Evolutionary conservation across 2,888 invertebrate genomes (phyloP).

Genomic region (Celastrina argiolus): DNA sequence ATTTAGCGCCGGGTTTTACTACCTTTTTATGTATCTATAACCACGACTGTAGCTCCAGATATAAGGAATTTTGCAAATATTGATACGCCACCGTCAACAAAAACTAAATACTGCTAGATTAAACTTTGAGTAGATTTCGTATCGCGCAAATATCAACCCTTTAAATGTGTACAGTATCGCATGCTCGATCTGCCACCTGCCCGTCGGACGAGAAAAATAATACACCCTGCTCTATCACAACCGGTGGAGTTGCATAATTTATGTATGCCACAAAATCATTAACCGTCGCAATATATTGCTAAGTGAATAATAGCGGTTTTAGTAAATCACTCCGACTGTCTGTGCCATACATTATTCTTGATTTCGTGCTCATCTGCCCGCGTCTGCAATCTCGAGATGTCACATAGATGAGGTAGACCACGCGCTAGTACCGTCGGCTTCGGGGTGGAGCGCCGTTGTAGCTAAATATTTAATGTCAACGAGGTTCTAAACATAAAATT

Average conservation of each 20-base stretch:
- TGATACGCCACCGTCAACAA: background rate
- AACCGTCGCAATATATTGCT: background rate
- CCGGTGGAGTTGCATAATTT: background rate
- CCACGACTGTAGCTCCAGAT: background rate
- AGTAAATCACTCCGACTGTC: slow-evolving; percentile 13
- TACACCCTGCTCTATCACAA: background rate
- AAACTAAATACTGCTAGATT: background rate
- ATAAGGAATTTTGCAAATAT: background rate
- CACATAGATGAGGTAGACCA: slow-evolving; percentile 11
- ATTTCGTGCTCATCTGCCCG: slow-evolving; percentile 3
- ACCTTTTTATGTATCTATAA: background rate
- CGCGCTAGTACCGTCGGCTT: background rate
- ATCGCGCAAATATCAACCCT: background rate
- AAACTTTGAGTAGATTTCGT: background rate
- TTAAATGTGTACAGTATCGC: background rate
- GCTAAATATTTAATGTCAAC: background rate
- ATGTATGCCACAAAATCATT: background rate
- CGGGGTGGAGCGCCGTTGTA: background rate
- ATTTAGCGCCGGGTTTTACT: background rate
- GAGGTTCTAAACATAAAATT: background rate
- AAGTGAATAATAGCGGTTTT: slow-evolving; percentile 5
- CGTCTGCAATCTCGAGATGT: slow-evolving; percentile 13
- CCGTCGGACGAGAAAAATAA: background rate
- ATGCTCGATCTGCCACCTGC: background rate
- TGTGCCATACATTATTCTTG: slow-evolving; percentile 12